A percentile compares a stretch with the other conserved stretches of the same genome.
Evolutionary conservation across 2,797 vertebrate genomes (phyloP).

Genomic region (Alfaro cultratus): DNA sequence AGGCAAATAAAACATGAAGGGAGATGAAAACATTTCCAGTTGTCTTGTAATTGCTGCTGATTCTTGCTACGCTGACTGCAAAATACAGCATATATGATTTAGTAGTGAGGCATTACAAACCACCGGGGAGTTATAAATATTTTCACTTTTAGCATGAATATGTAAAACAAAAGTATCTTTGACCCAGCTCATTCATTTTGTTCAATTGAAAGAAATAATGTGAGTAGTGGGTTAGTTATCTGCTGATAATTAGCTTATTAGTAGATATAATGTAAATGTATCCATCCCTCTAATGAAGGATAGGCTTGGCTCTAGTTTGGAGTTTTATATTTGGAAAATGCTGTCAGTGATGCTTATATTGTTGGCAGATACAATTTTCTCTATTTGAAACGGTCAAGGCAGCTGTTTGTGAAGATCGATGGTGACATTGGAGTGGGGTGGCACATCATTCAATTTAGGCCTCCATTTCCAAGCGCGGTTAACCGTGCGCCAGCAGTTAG

Average conservation of each 20-base stretch:
- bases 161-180: conserved; percentile 1
- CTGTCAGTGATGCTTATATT: not conserved
- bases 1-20: conserved; percentile 67
- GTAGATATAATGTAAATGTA: not conserved
- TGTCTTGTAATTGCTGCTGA: conserved; percentile 57
- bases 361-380: not conserved
- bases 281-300: not conserved
- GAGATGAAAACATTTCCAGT: conserved; percentile 59
- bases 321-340: conserved; percentile 1
- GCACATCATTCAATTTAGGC: conserved; percentile 11
- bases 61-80: conserved; percentile 44
- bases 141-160: conserved; percentile 2
- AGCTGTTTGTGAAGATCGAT: conserved; percentile 22
- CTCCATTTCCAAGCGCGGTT: not conserved
- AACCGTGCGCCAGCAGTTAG: not conserved
- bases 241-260: not conserved
- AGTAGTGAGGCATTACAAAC: conserved; percentile 17
- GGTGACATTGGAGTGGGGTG: conserved; percentile 16
- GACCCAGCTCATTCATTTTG: not conserved
- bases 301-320: not conserved
- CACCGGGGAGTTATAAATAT: conserved; percentile 8
- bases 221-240: not conserved
- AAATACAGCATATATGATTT: conserved; percentile 38
- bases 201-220: not conserved
- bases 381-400: not conserved